These are phyloP conservation scores for Xenopus borealis DNA, from an alignment of 2,113 vertebrate species.

Conservation along the genomic window DNA sequence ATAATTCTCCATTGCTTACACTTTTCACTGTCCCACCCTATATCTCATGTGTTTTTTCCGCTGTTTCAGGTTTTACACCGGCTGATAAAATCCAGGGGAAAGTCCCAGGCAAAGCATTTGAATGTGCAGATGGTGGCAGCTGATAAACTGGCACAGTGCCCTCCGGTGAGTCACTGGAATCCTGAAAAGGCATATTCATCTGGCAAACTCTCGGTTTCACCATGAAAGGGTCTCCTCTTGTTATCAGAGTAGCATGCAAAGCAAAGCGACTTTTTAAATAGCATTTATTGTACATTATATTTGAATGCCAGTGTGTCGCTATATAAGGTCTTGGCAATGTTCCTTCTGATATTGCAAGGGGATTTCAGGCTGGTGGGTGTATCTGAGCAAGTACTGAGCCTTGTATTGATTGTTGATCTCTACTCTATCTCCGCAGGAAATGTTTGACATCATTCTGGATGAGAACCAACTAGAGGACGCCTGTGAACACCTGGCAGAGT, in stretches of 20 bases:
- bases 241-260: neutral
- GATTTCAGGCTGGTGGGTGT: no score
- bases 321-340: no score
- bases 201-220: neutral
- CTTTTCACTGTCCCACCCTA: neutral
- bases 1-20: no score
- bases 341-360: no score
- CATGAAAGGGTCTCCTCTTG: neutral
- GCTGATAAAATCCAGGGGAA: slow-evolving; percentile 93
- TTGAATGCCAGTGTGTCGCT: no score
- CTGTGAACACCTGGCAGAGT: slow-evolving; percentile 90
- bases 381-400: no score
- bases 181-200: neutral
- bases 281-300: no score
- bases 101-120: slow-evolving; percentile 95
- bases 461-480: slow-evolving; percentile 94
- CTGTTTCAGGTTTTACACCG: slow-evolving; percentile 84
- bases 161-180: slow-evolving; percentile 76
- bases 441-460: slow-evolving; percentile 92
- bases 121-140: slow-evolving; percentile 97
- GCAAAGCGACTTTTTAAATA: no score
- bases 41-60: no score
- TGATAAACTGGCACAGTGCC: slow-evolving; percentile 92
- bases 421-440: no score
- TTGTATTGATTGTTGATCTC: no score